These are phyloP conservation scores for Euplagia quadripunctaria DNA, from an alignment of 2,888 invertebrate species.

Conservation along the genomic window DNA sequence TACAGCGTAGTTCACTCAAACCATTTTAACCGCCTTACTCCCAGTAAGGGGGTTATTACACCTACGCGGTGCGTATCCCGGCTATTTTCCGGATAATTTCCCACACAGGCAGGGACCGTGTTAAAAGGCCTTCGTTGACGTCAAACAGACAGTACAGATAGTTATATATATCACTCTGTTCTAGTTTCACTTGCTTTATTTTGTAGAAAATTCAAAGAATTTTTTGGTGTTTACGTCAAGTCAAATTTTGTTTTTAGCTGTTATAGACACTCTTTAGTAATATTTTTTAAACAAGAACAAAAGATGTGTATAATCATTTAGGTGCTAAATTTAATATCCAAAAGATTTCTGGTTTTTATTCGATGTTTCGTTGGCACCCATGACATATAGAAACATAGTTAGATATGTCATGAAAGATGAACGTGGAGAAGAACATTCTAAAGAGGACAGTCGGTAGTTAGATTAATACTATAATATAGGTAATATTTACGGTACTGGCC, in stretches of 20 bases:
- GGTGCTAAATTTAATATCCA: too few species aligned
- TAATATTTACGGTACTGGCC: too few species aligned
- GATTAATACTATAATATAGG: too few species aligned
- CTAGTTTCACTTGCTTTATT: conserved; percentile 11
- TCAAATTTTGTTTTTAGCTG: neutral
- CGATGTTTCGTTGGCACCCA: too few species aligned
- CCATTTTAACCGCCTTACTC: conserved; percentile 29
- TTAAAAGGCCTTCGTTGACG: conserved; percentile 60
- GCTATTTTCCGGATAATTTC: conserved; percentile 83
- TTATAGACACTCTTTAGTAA: neutral
- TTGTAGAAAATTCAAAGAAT: neutral
- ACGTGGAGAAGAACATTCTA: too few species aligned
- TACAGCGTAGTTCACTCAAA: conserved; percentile 23
- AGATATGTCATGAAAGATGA: too few species aligned
- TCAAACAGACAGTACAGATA: conserved; percentile 55
- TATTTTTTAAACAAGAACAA: too few species aligned
- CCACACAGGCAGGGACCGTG: conserved; percentile 75
- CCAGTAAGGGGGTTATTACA: conserved; percentile 63
- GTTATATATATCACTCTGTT: neutral
- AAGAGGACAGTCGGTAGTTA: too few species aligned
- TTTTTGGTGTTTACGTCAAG: neutral
- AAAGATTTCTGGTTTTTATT: too few species aligned
- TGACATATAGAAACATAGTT: too few species aligned
- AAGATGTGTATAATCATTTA: too few species aligned
- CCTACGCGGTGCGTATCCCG: conserved; percentile 64